Evolutionary conservation across 2,113 vertebrate genomes (phyloP).

Genomic region (Cyprinus carpio): DNA sequence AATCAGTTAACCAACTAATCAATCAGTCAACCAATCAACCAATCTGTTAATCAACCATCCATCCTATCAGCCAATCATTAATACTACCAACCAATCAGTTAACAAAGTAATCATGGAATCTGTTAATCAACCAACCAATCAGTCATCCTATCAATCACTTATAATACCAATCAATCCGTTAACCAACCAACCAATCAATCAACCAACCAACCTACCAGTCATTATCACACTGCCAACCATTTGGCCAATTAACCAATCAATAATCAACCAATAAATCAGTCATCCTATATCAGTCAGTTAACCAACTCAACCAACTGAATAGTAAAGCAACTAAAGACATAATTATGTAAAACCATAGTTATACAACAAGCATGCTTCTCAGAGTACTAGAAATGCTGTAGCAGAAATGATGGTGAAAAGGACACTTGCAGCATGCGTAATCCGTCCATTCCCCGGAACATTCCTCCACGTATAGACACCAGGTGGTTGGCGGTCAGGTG

Average conservation of each 20-base stretch:
- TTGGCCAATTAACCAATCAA: not conserved
- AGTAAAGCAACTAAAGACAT: not conserved
- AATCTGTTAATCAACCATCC: too few species aligned
- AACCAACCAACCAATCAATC: too few species aligned
- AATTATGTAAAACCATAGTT: not conserved
- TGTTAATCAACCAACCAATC: too few species aligned
- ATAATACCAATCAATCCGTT: too few species aligned
- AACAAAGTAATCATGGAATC: too few species aligned
- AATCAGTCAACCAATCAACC: not conserved
- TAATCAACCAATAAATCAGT: not conserved
- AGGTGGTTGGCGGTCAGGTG: conserved; percentile 90
- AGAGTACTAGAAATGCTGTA: not conserved
- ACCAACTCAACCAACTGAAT: not conserved
- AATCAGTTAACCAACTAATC: not conserved
- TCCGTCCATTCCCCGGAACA: conserved; percentile 93
- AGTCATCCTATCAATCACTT: too few species aligned
- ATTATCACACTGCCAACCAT: not conserved
- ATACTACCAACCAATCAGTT: too few species aligned
- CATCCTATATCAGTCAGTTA: not conserved
- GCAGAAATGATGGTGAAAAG: not conserved
- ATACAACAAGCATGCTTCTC: not conserved
- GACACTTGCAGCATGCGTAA: conserved; percentile 91
- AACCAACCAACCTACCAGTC: not conserved
- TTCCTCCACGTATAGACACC: conserved; percentile 89
- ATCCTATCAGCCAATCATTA: not conserved